Percentiles rank a stretch among this genome's conserved stretches.
These are phyloP conservation scores for Philonicus albiceps DNA, from an alignment of 2,888 invertebrate genomes.

Conservation along the genomic window DNA sequence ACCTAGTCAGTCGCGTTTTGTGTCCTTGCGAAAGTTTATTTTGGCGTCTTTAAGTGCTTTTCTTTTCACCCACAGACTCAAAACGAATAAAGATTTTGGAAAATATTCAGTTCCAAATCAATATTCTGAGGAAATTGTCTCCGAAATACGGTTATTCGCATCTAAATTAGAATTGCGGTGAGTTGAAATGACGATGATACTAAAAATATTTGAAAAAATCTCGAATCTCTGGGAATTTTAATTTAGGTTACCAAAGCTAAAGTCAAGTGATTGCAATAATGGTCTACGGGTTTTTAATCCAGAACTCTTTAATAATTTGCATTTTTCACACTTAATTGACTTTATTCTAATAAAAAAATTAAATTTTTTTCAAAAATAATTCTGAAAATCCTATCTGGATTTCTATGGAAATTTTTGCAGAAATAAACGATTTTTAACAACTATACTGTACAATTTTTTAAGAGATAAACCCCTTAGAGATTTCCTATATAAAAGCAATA, in stretches of 20 bases:
- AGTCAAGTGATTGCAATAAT: neutral
- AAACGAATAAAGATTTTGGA: neutral
- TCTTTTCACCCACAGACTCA: neutral
- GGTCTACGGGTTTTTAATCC: neutral
- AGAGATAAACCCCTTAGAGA: too few species aligned
- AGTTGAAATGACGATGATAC: neutral
- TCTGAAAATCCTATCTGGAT: too few species aligned
- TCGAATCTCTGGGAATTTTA: neutral
- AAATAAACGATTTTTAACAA: too few species aligned
- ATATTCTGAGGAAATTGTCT: constrained; percentile 16
- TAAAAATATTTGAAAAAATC: neutral
- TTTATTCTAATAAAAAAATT: too few species aligned
- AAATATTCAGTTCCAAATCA: neutral
- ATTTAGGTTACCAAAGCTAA: neutral
- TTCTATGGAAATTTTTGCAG: too few species aligned
- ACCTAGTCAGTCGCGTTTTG: constrained; percentile 16
- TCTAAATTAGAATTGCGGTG: neutral
- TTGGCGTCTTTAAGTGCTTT: constrained; percentile 25
- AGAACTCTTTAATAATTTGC: too few species aligned
- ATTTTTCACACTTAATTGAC: too few species aligned
- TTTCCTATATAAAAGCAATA: too few species aligned
- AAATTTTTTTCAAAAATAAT: too few species aligned
- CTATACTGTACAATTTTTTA: too few species aligned
- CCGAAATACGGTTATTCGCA: constrained; percentile 1
- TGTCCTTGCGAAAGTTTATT: neutral